These are phyloP conservation scores for Strigamia transsilvanica DNA, from an alignment of 2,888 invertebrate species.

Conservation along the genomic window DNA sequence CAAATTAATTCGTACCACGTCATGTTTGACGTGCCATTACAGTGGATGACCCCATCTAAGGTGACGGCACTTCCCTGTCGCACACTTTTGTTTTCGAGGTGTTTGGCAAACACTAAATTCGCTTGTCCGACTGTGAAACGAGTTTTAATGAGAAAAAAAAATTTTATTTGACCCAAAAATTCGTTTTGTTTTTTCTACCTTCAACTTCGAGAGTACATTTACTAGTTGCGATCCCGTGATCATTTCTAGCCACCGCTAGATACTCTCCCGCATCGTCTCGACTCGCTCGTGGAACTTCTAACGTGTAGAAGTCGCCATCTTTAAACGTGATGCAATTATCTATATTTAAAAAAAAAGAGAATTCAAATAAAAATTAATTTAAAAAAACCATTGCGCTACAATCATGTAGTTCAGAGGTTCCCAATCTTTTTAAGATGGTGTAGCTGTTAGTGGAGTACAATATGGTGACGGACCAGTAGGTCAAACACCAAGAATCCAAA, in stretches of 20 bases:
- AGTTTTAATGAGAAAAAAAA: background rate
- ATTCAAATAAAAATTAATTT: background rate
- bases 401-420: too few species aligned
- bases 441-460: too few species aligned
- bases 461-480: too few species aligned
- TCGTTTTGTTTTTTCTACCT: constrained; percentile 65
- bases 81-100: constrained; percentile 7
- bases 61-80: constrained; percentile 45
- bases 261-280: constrained; percentile 84
- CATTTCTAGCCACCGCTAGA: constrained; percentile 79
- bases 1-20: constrained; percentile 40
- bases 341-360: background rate
- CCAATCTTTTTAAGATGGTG: too few species aligned
- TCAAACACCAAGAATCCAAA: too few species aligned
- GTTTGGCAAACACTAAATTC: background rate
- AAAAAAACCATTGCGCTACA: too few species aligned
- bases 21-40: constrained; percentile 18
- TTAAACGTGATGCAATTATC: constrained; percentile 65
- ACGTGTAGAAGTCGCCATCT: constrained; percentile 78
- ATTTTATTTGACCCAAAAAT: background rate
- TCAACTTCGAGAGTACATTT: constrained; percentile 79
- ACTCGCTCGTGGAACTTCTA: constrained; percentile 81
- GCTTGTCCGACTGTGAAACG: background rate
- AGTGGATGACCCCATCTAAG: constrained; percentile 39
- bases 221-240: constrained; percentile 82